Percentiles rank a stretch among this genome's conserved stretches.
These are phyloP conservation scores for Nasonia oneida DNA, from an alignment of 2,888 invertebrate species.

Conservation along the genomic window DNA sequence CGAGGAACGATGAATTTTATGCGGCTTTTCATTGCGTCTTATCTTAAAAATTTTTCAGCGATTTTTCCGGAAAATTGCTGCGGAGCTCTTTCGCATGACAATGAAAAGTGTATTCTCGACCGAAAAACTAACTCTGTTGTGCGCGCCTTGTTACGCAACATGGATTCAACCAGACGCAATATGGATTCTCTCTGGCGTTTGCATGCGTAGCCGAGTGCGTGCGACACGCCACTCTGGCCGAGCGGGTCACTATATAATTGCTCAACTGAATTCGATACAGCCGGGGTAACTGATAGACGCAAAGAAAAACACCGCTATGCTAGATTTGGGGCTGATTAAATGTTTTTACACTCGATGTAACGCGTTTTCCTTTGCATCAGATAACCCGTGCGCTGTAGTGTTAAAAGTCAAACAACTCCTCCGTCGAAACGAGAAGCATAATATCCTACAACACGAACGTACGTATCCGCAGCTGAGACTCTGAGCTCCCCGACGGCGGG, in stretches of 20 bases:
- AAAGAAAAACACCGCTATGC: not conserved
- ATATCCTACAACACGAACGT: not conserved
- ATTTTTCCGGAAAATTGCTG: not conserved
- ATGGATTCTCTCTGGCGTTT: not conserved
- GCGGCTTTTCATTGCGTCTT: not conserved
- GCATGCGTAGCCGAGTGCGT: conserved; percentile 23
- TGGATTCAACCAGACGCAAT: no score
- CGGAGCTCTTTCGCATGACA: not conserved
- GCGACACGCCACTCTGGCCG: conserved; percentile 12
- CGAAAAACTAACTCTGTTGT: not conserved
- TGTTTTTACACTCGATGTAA: not conserved
- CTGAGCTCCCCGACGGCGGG: not conserved
- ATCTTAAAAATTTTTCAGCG: conserved; percentile 1
- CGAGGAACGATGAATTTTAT: not conserved
- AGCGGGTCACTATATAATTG: conserved; percentile 10
- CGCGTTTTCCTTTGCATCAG: not conserved
- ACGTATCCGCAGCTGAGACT: not conserved
- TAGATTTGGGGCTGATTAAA: conserved; percentile 17
- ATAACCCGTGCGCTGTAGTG: not conserved
- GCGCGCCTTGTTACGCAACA: not conserved
- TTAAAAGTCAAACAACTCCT: not conserved
- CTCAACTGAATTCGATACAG: not conserved
- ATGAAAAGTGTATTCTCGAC: no score
- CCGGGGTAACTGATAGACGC: not conserved
- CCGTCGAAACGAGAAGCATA: not conserved